A percentile compares a stretch with the other conserved stretches of the same genome.
phyloP scores from a whole-genome alignment of 2,888 invertebrate genomes.

The Perdita meconis region DNA sequence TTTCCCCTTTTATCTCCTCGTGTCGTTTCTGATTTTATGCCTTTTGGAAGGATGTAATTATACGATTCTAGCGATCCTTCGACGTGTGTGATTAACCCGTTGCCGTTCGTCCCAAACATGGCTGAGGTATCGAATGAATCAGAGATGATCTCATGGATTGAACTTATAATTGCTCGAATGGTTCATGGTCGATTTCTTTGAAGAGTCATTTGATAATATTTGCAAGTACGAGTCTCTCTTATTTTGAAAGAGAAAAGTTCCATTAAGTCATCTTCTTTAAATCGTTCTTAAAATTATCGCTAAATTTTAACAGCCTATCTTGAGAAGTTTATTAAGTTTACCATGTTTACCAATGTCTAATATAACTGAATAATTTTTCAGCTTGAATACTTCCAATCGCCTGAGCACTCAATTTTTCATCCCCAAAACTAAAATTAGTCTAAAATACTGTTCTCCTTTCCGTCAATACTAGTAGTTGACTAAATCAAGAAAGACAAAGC shows the following conservation, averaged over 20 bases:
- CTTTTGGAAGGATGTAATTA: slow-evolving; percentile 50
- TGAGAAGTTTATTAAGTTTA: too few species aligned
- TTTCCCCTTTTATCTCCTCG: slow-evolving; percentile 45
- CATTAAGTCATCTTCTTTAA: too few species aligned
- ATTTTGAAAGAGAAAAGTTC: too few species aligned
- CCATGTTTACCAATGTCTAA: too few species aligned
- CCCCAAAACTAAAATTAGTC: too few species aligned
- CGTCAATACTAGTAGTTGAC: too few species aligned
- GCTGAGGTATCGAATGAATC: not conserved
- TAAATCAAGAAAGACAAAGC: not conserved
- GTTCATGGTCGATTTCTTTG: not conserved
- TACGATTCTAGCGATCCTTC: slow-evolving; percentile 42
- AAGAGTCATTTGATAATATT: not conserved
- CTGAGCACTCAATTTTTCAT: too few species aligned
- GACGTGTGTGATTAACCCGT: slow-evolving; percentile 42
- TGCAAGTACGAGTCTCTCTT: not conserved
- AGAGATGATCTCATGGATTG: not conserved
- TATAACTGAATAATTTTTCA: too few species aligned
- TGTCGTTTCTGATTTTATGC: slow-evolving; percentile 50
- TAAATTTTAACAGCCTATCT: too few species aligned
- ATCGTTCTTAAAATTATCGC: too few species aligned
- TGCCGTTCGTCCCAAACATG: slow-evolving; percentile 7
- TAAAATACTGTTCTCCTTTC: too few species aligned
- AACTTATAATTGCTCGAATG: not conserved
- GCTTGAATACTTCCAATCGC: too few species aligned